Base-by-base conservation (phyloP, 2,797 vertebrate genomes). In the Schizopygopsis malacanthus region DNA sequence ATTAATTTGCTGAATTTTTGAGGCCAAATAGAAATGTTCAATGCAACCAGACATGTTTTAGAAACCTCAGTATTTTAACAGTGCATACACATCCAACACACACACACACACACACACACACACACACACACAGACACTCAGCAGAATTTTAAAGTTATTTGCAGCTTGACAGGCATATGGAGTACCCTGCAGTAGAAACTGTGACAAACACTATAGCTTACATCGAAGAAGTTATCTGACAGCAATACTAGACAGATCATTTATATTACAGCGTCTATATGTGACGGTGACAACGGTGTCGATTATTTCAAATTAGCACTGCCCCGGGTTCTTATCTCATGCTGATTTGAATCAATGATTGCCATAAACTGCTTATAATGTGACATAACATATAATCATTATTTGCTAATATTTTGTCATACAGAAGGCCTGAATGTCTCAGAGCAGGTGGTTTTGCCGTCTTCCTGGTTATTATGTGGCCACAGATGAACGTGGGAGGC, bases 311-410 rank as follows among this genome's bases (percentile, higher is more conserved):
- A 75, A 83, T 83, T 83, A 83, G 33, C 59, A 4, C 13, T 39
- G 45, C 47, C 75, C 50, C 39, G 1, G 75, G 37, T 79, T 50
- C n/a, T 78, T 69, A 79, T 59, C 75, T 69, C 13, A 8, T n/a
- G 61, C 63, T 43, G 83, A 84, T 79, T 69, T 41, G 25, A 69
- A 43, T 77, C 73, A 67, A 50, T 47, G 39, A 56, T n/a, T 28
- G 61, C 73, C 47, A 78, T 69, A 56, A 28, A 69, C 37, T 69
- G 45, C 33, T 77, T 69, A 84, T 45, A 67, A 84, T 65, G 56
- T 52, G 43, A 76, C 71, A 69, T 56, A 69, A 79, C 65, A 70
- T 59, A 70, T 37, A 85, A 59, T 79, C n/a, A 71, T 77, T 76
- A 22, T 50, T 13, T 67, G 47, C 1, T n/a, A 77, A 67, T 84